Conservation (phyloP, 2,113 vertebrate species). For the Cynoglossus semilaevis region DNA sequence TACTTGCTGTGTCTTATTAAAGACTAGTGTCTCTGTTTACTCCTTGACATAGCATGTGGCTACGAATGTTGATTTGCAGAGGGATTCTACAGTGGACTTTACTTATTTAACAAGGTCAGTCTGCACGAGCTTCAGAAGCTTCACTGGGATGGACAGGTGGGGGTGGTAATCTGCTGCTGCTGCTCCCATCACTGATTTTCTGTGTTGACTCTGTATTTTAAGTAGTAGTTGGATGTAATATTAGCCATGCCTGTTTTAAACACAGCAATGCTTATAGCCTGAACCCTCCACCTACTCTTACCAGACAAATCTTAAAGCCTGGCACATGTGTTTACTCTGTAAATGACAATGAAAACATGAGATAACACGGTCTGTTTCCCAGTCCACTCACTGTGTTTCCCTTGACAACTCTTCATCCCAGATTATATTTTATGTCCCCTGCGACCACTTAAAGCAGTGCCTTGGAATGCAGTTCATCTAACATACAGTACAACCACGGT, state of each 20-base stretch:
- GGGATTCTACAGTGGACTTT: slow-evolving; percentile 50
- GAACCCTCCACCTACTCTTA: slow-evolving; percentile 8
- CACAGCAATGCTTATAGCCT: slow-evolving; percentile 12
- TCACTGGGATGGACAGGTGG: slow-evolving; percentile 10
- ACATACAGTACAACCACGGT: slow-evolving; percentile 22
- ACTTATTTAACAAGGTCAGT: slow-evolving; percentile 54
- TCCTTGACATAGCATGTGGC: slow-evolving; percentile 43
- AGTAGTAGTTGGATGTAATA: slow-evolving; percentile 29
- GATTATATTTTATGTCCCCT: slow-evolving; percentile 32
- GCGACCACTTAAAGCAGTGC: slow-evolving; percentile 13
- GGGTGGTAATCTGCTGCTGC: slow-evolving; percentile 21
- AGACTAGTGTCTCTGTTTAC: slow-evolving; percentile 29
- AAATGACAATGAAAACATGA: slow-evolving; percentile 9
- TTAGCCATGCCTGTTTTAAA: slow-evolving; percentile 31
- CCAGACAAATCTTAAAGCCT: slow-evolving; percentile 13
- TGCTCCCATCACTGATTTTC: slow-evolving; percentile 35
- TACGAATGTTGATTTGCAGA: slow-evolving; percentile 58
- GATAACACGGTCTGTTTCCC: slow-evolving; percentile 29
- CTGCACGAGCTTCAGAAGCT: slow-evolving; percentile 57
- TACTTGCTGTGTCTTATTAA: slow-evolving; percentile 14
- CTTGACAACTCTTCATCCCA: slow-evolving; percentile 28
- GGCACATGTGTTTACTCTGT: slow-evolving; percentile 14
- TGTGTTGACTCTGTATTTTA: slow-evolving; percentile 26
- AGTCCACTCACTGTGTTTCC: slow-evolving; percentile 27
- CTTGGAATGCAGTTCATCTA: slow-evolving; percentile 32